These are phyloP conservation scores for Pollimyrus isidori DNA, from an alignment of 2,113 vertebrate genomes.

Conservation along the genomic window DNA sequence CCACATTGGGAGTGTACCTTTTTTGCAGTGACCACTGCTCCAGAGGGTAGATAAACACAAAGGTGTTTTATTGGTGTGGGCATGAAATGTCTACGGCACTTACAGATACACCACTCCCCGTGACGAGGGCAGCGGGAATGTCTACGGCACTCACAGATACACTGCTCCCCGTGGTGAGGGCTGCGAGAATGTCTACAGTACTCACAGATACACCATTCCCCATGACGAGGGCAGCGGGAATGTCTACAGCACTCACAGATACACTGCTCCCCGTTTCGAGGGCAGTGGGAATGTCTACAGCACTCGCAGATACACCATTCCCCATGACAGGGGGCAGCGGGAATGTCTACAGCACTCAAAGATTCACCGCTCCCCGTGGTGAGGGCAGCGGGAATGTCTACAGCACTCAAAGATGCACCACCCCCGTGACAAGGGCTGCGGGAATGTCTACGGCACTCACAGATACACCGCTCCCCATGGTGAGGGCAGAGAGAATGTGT, in stretches of 20 bases:
- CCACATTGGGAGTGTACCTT: background rate
- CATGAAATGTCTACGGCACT: constrained; percentile 41
- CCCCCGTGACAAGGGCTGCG: no score
- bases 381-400: no score
- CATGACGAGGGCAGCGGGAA: background rate
- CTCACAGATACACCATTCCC: constrained; percentile 75
- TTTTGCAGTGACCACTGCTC: background rate
- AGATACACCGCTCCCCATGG: no score
- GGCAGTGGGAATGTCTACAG: no score
- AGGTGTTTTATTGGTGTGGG: no score
- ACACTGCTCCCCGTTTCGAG: constrained; percentile 52
- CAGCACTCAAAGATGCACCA: no score
- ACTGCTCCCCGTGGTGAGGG: constrained; percentile 44
- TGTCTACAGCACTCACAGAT: constrained; percentile 65
- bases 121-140: no score
- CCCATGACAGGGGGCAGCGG: background rate
- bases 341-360: constrained; percentile 61
- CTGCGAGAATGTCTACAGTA: constrained; percentile 24
- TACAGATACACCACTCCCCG: constrained; percentile 72
- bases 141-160: constrained; percentile 70
- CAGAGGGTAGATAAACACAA: background rate
- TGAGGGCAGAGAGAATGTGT: no score
- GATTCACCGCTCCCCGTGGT: constrained; percentile 58
- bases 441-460: no score
- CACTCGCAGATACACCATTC: constrained; percentile 77